A percentile compares a stretch with the other conserved stretches of the same genome.
These are phyloP conservation scores for Babylonia areolata DNA, from an alignment of 1,140 invertebrate species.

Conservation along the genomic window DNA sequence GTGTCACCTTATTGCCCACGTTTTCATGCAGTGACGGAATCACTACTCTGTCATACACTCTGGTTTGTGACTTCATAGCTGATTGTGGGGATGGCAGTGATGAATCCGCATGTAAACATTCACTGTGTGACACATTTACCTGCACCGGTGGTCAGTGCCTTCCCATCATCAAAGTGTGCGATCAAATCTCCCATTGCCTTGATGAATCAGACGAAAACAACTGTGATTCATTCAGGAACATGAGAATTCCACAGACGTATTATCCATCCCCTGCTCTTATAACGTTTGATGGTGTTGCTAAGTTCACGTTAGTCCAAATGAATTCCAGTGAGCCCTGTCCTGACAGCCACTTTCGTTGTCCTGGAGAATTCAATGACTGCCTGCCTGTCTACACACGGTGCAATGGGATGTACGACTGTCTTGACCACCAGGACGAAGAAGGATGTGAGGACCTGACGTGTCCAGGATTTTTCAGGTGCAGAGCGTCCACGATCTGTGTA, in stretches of 20 bases:
- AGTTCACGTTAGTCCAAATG: background rate
- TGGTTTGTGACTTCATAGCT: background rate
- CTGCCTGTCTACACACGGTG: slow-evolving; percentile 17
- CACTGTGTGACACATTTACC: background rate
- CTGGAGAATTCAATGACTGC: background rate
- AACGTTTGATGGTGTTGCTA: background rate
- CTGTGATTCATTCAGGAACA: background rate
- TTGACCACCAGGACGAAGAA: slow-evolving; percentile 11
- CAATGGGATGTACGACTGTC: slow-evolving; percentile 31
- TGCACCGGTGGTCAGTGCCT: slow-evolving; percentile 13
- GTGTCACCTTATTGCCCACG: no score
- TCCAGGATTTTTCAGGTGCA: slow-evolving; percentile 37
- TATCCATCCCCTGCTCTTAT: background rate
- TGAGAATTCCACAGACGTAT: no score
- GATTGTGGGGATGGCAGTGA: background rate
- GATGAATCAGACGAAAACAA: background rate
- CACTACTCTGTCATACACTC: no score
- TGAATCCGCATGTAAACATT: no score
- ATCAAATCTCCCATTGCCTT: background rate
- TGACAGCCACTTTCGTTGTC: slow-evolving; percentile 3
- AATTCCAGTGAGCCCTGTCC: background rate
- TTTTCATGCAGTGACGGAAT: no score
- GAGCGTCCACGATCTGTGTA: slow-evolving; percentile 24
- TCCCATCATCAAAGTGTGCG: background rate
- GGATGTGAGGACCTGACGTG: slow-evolving; percentile 27